These are phyloP conservation scores for Leptarthrus brevirostris DNA, from an alignment of 2,888 invertebrate species.

Conservation along the genomic window DNA sequence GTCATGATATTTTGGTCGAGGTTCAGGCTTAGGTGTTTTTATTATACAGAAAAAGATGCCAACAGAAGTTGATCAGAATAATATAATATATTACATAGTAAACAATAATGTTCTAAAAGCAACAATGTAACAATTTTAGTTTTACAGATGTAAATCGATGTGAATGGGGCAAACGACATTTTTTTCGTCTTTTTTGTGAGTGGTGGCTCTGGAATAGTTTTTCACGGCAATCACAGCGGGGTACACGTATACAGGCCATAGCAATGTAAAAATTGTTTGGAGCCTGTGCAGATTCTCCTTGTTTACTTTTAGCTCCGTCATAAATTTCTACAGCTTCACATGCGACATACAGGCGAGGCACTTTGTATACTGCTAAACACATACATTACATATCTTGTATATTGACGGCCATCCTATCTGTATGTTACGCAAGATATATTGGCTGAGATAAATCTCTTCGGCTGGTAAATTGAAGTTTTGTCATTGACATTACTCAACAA, in stretches of 20 bases:
- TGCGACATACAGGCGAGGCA: too few species aligned
- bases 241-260: background rate
- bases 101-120: too few species aligned
- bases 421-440: constrained; percentile 12
- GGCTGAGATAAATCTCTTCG: constrained; percentile 23
- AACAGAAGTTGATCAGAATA: too few species aligned
- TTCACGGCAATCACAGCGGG: constrained; percentile 21
- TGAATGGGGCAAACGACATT: constrained; percentile 15
- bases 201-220: constrained; percentile 1
- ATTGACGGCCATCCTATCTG: background rate
- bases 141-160: constrained; percentile 32
- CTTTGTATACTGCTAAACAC: background rate
- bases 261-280: constrained; percentile 6
- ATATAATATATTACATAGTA: too few species aligned
- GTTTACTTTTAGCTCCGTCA: constrained; percentile 10
- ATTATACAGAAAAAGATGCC: too few species aligned
- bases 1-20: too few species aligned
- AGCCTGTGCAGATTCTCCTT: too few species aligned
- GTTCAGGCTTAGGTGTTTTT: too few species aligned
- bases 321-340: constrained; percentile 3
- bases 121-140: constrained; percentile 13
- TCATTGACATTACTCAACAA: constrained; percentile 23
- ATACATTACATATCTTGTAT: background rate
- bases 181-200: background rate
- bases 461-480: constrained; percentile 38